These are phyloP conservation scores for Galaxias olidus DNA, from an alignment of 2,797 vertebrate species.

Conservation along the genomic window DNA sequence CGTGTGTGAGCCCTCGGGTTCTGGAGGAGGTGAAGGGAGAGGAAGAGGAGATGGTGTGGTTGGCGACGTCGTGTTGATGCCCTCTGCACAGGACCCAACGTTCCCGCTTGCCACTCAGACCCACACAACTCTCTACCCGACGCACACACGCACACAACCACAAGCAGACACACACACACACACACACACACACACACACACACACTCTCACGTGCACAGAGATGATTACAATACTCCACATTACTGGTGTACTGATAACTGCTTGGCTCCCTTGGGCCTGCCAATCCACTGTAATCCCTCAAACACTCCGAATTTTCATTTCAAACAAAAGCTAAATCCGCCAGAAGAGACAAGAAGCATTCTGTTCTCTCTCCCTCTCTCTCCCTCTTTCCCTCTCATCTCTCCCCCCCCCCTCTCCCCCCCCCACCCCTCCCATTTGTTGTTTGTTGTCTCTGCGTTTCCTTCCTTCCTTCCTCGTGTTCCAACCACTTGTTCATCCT, in stretches of 20 bases:
- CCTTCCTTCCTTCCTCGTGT: conserved; percentile 51
- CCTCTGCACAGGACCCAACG: too few relatives aligned
- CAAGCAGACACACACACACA: conserved; percentile 24
- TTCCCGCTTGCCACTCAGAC: too few relatives aligned
- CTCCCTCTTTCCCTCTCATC: conserved; percentile 16
- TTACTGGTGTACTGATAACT: conserved; percentile 72
- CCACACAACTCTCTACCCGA: neutral
- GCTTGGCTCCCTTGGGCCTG: conserved; percentile 69
- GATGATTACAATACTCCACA: conserved; percentile 70
- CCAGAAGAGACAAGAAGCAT: conserved; percentile 71
- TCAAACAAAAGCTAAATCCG: conserved; percentile 79
- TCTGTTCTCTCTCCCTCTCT: conserved; percentile 35
- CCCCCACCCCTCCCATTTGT: conserved; percentile 31
- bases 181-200: conserved; percentile 25
- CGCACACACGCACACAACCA: conserved; percentile 1
- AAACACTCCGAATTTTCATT: conserved; percentile 81
- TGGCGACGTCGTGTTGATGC: conserved; percentile 17
- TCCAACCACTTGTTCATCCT: conserved; percentile 67
- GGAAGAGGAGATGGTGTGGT: neutral
- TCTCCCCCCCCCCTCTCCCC: conserved; percentile 23
- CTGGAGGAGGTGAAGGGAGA: conserved; percentile 17
- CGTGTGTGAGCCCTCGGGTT: conserved; percentile 15
- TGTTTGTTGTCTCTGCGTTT: conserved; percentile 27
- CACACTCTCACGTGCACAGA: conserved; percentile 36
- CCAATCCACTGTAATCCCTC: conserved; percentile 81